Percentiles rank a stretch among this genome's conserved stretches.
These are phyloP conservation scores for Phataginus tricuspis DNA, from an alignment of 2,797 vertebrate species.

Conservation along the genomic window DNA sequence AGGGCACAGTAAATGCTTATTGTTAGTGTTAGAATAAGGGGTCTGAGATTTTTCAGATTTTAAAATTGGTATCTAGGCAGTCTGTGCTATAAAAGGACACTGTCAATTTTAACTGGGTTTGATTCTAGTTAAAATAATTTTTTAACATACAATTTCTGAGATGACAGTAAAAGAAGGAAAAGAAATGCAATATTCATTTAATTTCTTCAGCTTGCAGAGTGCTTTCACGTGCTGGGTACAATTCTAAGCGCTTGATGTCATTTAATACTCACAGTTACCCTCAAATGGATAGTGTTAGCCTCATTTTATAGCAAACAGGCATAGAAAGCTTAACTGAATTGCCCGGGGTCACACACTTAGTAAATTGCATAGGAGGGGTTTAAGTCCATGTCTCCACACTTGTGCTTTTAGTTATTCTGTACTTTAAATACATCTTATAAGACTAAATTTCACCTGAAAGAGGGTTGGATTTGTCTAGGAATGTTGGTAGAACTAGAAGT, in stretches of 20 bases:
- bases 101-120: neutral
- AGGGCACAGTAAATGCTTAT: neutral
- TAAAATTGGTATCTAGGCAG: neutral
- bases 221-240: neutral
- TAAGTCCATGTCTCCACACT: neutral
- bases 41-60: conserved; percentile 12
- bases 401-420: neutral
- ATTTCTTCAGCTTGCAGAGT: neutral
- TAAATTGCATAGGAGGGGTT: neutral
- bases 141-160: conserved; percentile 8
- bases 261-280: neutral
- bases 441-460: neutral
- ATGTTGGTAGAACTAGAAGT: neutral
- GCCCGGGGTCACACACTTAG: neutral
- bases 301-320: neutral
- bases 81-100: neutral
- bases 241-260: neutral
- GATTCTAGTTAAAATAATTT: neutral
- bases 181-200: neutral
- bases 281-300: neutral
- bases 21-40: neutral
- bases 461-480: neutral
- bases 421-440: neutral
- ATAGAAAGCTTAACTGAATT: neutral
- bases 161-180: conserved; percentile 6